Conservation (phyloP, 2,888 invertebrate species). For the Andrena chrysosceles region DNA sequence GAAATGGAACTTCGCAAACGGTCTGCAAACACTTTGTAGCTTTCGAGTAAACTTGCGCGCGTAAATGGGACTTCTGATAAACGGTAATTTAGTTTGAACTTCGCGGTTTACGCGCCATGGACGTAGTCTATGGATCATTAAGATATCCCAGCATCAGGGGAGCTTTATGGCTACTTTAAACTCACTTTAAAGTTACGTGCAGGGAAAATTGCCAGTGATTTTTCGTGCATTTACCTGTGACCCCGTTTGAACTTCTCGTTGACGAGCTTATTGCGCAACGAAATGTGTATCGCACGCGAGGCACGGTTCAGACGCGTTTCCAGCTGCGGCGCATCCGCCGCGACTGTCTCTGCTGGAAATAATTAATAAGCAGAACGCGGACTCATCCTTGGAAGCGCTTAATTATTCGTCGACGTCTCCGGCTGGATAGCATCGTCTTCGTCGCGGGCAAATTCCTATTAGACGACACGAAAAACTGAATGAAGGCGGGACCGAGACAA, state of each 20-base stretch:
- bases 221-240: conserved; percentile 40
- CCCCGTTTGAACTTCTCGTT: conserved; percentile 62
- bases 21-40: too few species aligned
- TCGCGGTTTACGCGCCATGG: too few species aligned
- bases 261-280: conserved; percentile 57
- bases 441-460: background rate
- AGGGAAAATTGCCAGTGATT: conserved; percentile 11
- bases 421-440: conserved; percentile 28
- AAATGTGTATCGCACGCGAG: conserved; percentile 60
- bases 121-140: too few species aligned
- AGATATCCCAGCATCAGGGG: too few species aligned
- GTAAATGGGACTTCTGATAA: too few species aligned
- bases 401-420: conserved; percentile 60
- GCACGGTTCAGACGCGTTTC: conserved; percentile 37
- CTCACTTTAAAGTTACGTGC: background rate
- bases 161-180: too few species aligned
- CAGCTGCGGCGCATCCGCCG: conserved; percentile 24
- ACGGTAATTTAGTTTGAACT: too few species aligned
- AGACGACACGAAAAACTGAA: background rate
- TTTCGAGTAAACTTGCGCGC: too few species aligned
- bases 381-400: conserved; percentile 68
- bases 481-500: background rate
- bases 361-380: conserved; percentile 71
- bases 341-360: conserved; percentile 63
- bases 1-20: background rate